Conservation (phyloP, 1,140 invertebrate genomes). For the Monochamus saltuarius region DNA sequence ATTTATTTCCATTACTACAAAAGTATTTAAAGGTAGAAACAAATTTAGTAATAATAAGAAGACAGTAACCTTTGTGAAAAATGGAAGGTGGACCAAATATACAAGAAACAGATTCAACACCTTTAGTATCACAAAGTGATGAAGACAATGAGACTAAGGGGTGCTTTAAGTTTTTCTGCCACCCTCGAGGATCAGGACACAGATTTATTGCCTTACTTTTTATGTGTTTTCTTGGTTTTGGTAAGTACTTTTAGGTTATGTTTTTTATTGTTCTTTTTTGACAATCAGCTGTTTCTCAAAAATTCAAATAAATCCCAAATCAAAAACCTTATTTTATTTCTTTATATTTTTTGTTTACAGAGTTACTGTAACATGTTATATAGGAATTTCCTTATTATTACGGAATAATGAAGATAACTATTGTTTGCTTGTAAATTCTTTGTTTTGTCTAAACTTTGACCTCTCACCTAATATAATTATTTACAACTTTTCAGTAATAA, state of each 20-base stretch:
- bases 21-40: too few species aligned
- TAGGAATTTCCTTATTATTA: background rate
- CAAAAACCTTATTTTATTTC: background rate
- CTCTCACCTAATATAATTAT: background rate
- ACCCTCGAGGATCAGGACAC: constrained; percentile 59
- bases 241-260: constrained; percentile 54
- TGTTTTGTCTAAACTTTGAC: background rate
- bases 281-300: background rate
- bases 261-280: constrained; percentile 9
- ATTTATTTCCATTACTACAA: too few species aligned
- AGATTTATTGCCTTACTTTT: constrained; percentile 74
- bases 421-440: constrained; percentile 7
- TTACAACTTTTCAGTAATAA: background rate
- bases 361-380: background rate
- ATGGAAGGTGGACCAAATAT: constrained; percentile 43
- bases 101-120: constrained; percentile 30
- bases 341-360: background rate
- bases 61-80: background rate
- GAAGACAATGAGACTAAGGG: constrained; percentile 19
- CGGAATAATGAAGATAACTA: background rate
- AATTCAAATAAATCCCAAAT: background rate
- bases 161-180: constrained; percentile 51
- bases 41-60: too few species aligned
- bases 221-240: constrained; percentile 87
- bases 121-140: constrained; percentile 1